Evolutionary conservation across 2,888 invertebrate genomes (phyloP), one percentile per base, ranked within the genome.

Genomic region (Rosalia funebris): DNA sequence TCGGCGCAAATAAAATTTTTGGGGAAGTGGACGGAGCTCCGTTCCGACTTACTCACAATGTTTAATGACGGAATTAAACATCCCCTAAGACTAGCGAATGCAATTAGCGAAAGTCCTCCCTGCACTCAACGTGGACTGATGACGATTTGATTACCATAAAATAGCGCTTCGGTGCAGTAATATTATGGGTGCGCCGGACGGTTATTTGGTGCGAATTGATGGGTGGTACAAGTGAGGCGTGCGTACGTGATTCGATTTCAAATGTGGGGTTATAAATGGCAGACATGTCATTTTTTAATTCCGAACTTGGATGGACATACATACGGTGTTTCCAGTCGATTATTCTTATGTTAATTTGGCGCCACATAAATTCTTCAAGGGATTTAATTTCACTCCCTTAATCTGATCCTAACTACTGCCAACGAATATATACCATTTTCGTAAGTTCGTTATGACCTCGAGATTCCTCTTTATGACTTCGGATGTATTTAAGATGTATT

Each of bases 81-180:
- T 65, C 66, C 68, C 65, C 65, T 48, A 61, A 68, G 68, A 68
- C 65, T 60, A 42, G 66, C 60, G 63, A 53, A 57, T 65, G 69
- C 70, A 72, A 71, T 73, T 71, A 72, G 67, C 55, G 55, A 37
- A 53, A 48, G 57, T 59, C 69, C 65, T 59, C 69, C 65, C 50
- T 47, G 16, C 53, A 37, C 60, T 53, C 47, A 39, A 56, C 50
- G 58, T 57, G 65, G 63, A 63, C 60, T 58, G 63, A 69, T 63
- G 69, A 60, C 68, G 71, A 74, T 71, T 71, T 64, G 71, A 72
- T 74, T 74, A 74, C 71, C 70, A 71, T 69, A 69, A 71, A 71
- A 71, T 70, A 66, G 64, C 62, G 59, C 62, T 63, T 53, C 57
- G 60, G 62, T 63, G 46, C 57, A 55, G 66, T 62, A 63, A 65